Evolutionary conservation across 2,888 invertebrate species (phyloP).

Genomic region (Pogonocherus hispidulus): DNA sequence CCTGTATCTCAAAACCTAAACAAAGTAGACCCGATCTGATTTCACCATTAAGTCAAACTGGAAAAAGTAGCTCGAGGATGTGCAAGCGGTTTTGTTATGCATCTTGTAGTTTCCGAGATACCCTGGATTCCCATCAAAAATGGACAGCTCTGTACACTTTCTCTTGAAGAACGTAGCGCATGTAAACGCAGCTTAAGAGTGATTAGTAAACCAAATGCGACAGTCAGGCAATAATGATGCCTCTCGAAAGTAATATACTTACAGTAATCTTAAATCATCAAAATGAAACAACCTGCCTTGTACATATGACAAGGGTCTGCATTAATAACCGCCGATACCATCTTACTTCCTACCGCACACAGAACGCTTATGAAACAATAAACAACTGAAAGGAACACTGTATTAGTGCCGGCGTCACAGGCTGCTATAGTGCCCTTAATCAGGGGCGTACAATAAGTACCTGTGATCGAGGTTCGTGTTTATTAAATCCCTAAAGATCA

Average conservation of each 20-base stretch:
- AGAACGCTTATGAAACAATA: conserved; percentile 63
- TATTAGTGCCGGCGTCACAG: conserved; percentile 34
- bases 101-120: too few species aligned
- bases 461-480: background rate
- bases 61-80: too few species aligned
- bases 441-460: conserved; percentile 14
- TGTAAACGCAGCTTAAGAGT: conserved; percentile 43
- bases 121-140: too few species aligned
- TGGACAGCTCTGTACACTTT: too few species aligned
- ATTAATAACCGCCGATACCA: conserved; percentile 64
- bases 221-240: conserved; percentile 61
- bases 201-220: conserved; percentile 64
- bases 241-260: conserved; percentile 63
- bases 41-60: too few species aligned
- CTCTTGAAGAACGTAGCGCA: too few species aligned
- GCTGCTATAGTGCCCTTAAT: conserved; percentile 5
- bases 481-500: conserved; percentile 5
- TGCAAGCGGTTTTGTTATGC: too few species aligned
- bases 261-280: conserved; percentile 65
- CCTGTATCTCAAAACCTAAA: too few species aligned
- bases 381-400: conserved; percentile 52
- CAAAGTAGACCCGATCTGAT: too few species aligned
- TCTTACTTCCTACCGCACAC: conserved; percentile 61
- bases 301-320: conserved; percentile 64
- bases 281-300: conserved; percentile 64